phyloP scores from a whole-genome alignment of 2,113 vertebrate genomes.

The Trogon melanurus region DNA sequence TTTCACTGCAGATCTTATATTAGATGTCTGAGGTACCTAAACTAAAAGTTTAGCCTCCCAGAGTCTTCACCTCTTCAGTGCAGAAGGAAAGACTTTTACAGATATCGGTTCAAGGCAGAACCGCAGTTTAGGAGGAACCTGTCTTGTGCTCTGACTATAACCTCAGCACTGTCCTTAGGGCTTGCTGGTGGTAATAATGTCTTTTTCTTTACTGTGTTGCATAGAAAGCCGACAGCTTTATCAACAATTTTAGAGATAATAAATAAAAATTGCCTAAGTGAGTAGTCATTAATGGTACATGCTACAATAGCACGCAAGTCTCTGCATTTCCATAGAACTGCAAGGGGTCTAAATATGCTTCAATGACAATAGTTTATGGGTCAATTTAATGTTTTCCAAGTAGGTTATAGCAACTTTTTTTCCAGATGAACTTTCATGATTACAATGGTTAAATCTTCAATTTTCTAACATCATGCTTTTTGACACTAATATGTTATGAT shows the following conservation, averaged over 20 bases:
- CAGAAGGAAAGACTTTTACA: background rate
- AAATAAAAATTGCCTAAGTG: background rate
- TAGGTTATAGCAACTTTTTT: background rate
- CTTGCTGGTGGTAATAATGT: background rate
- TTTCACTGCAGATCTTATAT: background rate
- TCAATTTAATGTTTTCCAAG: background rate
- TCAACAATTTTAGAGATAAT: background rate
- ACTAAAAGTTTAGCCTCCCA: background rate
- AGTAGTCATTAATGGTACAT: background rate
- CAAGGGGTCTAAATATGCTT: background rate
- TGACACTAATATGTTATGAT: slow-evolving; percentile 1
- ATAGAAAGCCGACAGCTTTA: background rate
- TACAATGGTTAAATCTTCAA: background rate
- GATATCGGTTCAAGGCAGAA: background rate
- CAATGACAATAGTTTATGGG: background rate
- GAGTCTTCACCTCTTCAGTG: background rate
- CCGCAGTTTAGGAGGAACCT: background rate
- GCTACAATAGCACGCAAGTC: background rate
- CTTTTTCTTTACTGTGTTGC: background rate
- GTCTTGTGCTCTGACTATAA: background rate
- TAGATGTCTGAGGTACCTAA: background rate
- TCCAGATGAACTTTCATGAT: background rate
- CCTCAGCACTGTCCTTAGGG: background rate
- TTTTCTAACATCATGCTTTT: slow-evolving; percentile 11
- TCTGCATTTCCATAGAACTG: background rate